Conservation (phyloP, 2,888 invertebrate genomes). For the Caenorhabditis afra region DNA sequence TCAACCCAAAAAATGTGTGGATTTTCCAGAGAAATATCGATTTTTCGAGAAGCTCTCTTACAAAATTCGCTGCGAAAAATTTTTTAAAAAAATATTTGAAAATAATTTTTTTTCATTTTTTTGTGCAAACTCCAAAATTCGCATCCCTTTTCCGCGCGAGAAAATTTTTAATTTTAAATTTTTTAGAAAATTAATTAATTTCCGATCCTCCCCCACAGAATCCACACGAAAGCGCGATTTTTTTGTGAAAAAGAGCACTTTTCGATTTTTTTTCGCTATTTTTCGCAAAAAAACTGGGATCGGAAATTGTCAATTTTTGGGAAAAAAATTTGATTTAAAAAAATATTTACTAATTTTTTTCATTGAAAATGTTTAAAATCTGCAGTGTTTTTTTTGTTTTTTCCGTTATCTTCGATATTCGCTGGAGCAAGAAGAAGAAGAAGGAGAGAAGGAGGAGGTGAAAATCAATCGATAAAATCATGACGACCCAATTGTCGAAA, state of each 20-base stretch:
- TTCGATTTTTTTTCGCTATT: neutral
- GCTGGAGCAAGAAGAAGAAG: no score
- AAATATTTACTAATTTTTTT: neutral
- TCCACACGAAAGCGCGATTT: conserved; percentile 27
- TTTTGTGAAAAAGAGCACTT: neutral
- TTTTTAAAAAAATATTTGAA: neutral
- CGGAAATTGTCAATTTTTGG: neutral
- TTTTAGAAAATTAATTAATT: neutral
- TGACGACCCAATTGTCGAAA: neutral
- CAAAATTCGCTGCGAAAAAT: neutral
- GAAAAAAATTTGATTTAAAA: neutral
- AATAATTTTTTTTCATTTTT: neutral
- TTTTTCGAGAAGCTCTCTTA: conserved; percentile 1
- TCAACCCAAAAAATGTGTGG: neutral
- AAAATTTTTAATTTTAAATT: neutral
- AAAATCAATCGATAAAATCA: neutral
- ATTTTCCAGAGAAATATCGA: neutral
- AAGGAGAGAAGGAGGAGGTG: neutral
- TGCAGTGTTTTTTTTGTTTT: conserved; percentile 12
- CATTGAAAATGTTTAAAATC: conserved; percentile 1
- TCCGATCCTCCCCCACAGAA: neutral
- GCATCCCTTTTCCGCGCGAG: conserved; percentile 41
- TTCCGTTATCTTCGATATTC: neutral
- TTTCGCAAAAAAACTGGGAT: neutral
- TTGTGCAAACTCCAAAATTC: neutral